A percentile compares a stretch with the other conserved stretches of the same genome.
Conservation (phyloP, 2,113 vertebrate genomes). For the Arothron firmamentum region DNA sequence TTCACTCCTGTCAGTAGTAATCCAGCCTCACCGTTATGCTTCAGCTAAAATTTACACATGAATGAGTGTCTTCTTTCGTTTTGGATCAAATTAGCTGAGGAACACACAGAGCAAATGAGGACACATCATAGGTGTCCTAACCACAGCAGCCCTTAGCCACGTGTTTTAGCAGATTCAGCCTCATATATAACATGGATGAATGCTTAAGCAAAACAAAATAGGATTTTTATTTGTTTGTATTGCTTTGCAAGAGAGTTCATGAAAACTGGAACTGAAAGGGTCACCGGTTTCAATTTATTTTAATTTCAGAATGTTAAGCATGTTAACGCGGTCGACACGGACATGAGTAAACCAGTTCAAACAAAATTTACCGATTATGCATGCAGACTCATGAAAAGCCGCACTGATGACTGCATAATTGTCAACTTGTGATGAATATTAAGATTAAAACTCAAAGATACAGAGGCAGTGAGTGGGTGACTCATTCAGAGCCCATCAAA, state of each 20-base stretch:
- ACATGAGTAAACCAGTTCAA: conserved; percentile 19
- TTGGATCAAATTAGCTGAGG: neutral
- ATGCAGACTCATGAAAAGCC: conserved; percentile 9
- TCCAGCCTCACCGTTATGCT: too few species aligned
- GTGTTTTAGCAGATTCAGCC: too few species aligned
- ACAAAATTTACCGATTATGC: conserved; percentile 5
- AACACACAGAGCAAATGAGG: neutral
- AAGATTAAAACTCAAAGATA: conserved; percentile 24
- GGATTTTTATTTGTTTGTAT: too few species aligned
- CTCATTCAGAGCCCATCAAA: conserved; percentile 58
- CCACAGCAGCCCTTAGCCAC: too few species aligned
- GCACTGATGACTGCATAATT: conserved; percentile 23
- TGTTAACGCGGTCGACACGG: conserved; percentile 18
- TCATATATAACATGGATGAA: too few species aligned
- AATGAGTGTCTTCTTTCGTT: neutral
- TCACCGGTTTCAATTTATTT: neutral
- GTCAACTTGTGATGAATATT: conserved; percentile 30
- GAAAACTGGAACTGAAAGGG: conserved; percentile 5
- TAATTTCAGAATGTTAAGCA: too few species aligned
- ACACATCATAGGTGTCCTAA: conserved; percentile 3
- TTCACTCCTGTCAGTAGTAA: too few species aligned
- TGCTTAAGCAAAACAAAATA: too few species aligned
- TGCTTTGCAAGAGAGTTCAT: neutral
- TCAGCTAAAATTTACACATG: neutral
- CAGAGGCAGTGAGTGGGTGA: conserved; percentile 21